A percentile compares a stretch with the other conserved stretches of the same genome.
phyloP scores from a whole-genome alignment of 2,113 vertebrate species.

The Neolamprologus modestus region DNA sequence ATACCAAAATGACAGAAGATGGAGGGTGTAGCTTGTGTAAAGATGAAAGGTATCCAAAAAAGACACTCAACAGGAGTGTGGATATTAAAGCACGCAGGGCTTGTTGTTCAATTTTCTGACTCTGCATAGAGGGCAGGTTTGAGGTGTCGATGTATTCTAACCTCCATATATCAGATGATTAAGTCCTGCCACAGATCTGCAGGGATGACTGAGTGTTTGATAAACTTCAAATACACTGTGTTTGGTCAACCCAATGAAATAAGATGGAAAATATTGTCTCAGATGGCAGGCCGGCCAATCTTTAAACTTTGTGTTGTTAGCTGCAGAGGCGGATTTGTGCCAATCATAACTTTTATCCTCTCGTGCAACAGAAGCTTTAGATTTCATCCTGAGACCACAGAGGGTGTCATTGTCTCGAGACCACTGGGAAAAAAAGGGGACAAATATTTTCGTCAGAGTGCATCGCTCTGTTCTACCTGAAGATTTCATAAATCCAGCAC shows the following conservation, averaged over 20 bases:
- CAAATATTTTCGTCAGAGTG: constrained; percentile 45
- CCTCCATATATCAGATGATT: constrained; percentile 57
- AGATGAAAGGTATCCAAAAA: constrained; percentile 46
- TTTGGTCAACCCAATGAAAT: constrained; percentile 61
- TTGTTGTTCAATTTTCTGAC: constrained; percentile 9
- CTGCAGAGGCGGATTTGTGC: constrained; percentile 36
- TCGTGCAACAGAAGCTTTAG: constrained; percentile 27
- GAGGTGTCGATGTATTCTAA: constrained; percentile 6
- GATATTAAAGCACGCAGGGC: constrained; percentile 33
- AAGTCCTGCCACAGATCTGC: constrained; percentile 43
- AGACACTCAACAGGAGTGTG: constrained; percentile 9
- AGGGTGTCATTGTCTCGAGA: not conserved
- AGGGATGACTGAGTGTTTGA: constrained; percentile 70
- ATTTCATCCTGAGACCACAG: constrained; percentile 33
- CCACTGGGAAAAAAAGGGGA: constrained; percentile 1
- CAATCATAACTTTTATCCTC: constrained; percentile 64
- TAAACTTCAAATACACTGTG: constrained; percentile 66
- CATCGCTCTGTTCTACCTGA: constrained; percentile 64
- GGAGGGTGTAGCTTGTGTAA: constrained; percentile 20
- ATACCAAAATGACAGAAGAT: constrained; percentile 38
- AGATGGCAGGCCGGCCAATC: constrained; percentile 52
- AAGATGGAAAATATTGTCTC: constrained; percentile 70
- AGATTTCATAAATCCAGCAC: constrained; percentile 65
- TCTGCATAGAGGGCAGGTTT: constrained; percentile 2
- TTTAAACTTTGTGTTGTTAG: constrained; percentile 61